These are phyloP conservation scores for Cremastinae sp. DNA, from an alignment of 2,888 invertebrate species.

Conservation along the genomic window DNA sequence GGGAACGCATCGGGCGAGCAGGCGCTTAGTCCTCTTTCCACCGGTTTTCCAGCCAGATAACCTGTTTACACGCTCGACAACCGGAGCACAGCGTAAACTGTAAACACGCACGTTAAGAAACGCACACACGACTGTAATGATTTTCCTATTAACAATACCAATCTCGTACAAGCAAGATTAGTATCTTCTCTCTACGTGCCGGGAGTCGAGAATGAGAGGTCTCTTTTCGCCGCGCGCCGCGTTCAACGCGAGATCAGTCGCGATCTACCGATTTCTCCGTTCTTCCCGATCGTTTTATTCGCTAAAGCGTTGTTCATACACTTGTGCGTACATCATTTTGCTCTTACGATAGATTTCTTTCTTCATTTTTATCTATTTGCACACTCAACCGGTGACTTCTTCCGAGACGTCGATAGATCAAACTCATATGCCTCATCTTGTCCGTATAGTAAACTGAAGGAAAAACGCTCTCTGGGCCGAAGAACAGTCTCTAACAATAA, in stretches of 20 bases:
- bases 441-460: conserved; percentile 14
- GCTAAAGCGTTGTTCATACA: conserved; percentile 10
- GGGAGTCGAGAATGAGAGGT: conserved; percentile 53
- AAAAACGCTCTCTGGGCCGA: conserved; percentile 13
- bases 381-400: conserved; percentile 9
- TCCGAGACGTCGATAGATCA: conserved; percentile 17
- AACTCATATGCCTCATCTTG: neutral
- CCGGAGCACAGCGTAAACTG: conserved; percentile 28
- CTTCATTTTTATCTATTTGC: conserved; percentile 10
- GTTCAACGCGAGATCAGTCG: conserved; percentile 19
- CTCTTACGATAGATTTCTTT: neutral
- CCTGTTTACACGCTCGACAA: conserved; percentile 73
- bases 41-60: conserved; percentile 68
- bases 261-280: conserved; percentile 25
- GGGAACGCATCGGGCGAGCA: conserved; percentile 51
- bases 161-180: conserved; percentile 70
- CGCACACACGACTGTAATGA: conserved; percentile 64
- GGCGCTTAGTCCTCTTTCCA: conserved; percentile 61
- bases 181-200: conserved; percentile 66
- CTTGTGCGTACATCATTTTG: neutral
- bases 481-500: conserved; percentile 5
- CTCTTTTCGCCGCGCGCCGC: conserved; percentile 38
- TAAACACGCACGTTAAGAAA: conserved; percentile 29
- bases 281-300: conserved; percentile 36
- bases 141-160: conserved; percentile 75